Evolutionary conservation across 2,797 vertebrate species (phyloP).

Genomic region (Telmatherina bonti): DNA sequence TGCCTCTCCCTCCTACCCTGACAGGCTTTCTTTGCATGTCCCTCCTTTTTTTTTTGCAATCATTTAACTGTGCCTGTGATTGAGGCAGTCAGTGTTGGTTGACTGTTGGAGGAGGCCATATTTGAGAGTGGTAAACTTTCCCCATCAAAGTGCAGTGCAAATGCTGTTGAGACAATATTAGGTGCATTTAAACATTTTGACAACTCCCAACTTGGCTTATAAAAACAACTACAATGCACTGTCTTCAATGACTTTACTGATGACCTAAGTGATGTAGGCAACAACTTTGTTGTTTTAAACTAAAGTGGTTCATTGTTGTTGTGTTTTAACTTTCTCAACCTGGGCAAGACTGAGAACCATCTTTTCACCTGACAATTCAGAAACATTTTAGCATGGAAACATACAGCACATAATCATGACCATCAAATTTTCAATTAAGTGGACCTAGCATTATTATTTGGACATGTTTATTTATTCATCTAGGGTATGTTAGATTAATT

Average conservation of each 20-base stretch:
- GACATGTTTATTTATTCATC: too few species aligned
- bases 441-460: too few species aligned
- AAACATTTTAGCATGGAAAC: not conserved
- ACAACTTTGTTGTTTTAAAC: conserved; percentile 64
- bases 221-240: conserved; percentile 52
- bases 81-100: conserved; percentile 44
- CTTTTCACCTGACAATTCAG: conserved; percentile 2
- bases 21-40: conserved; percentile 58
- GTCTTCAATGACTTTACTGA: conserved; percentile 52
- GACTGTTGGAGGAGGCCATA: conserved; percentile 29
- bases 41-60: conserved; percentile 43
- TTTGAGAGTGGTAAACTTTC: conserved; percentile 42
- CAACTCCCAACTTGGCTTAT: conserved; percentile 50
- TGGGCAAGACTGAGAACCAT: not conserved
- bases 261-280: conserved; percentile 72
- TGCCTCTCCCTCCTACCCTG: conserved; percentile 59
- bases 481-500: too few species aligned
- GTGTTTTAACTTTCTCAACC: conserved; percentile 53
- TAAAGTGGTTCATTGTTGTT: conserved; percentile 59
- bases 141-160: conserved; percentile 38
- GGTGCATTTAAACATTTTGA: conserved; percentile 53
- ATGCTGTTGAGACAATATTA: conserved; percentile 50
- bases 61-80: conserved; percentile 55
- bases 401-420: too few species aligned
- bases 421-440: too few species aligned